phyloP scores from a whole-genome alignment of 1,140 invertebrate species.

The Pseudachorutes palmiensis region DNA sequence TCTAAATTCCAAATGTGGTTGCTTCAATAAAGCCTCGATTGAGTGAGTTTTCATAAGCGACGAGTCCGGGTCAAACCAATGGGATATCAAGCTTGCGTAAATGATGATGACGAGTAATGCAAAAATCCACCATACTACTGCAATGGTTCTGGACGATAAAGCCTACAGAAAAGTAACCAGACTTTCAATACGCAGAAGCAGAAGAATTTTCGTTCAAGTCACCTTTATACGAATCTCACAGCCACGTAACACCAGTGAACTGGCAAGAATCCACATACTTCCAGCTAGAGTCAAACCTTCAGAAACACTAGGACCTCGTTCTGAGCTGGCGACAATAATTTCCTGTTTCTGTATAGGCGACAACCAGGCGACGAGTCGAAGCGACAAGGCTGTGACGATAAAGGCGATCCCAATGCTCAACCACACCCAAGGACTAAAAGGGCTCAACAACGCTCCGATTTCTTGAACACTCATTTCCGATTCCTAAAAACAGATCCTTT shows the following conservation, averaged over 20 bases:
- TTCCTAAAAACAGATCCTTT: slow-evolving; percentile 8
- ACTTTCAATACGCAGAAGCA: not conserved
- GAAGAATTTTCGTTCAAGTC: not conserved
- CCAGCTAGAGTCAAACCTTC: slow-evolving; percentile 34
- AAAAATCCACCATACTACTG: slow-evolving; percentile 37
- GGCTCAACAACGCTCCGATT: slow-evolving; percentile 28
- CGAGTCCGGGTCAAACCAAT: slow-evolving; percentile 32
- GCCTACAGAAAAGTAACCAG: slow-evolving; percentile 17
- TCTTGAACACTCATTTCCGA: slow-evolving; percentile 9
- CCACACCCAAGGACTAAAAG: slow-evolving; percentile 38
- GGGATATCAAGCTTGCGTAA: slow-evolving; percentile 33
- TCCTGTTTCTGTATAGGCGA: slow-evolving; percentile 38
- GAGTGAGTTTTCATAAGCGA: not conserved
- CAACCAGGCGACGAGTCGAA: slow-evolving; percentile 35
- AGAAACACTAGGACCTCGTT: slow-evolving; percentile 21
- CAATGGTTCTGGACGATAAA: slow-evolving; percentile 33
- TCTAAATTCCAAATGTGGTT: slow-evolving; percentile 33
- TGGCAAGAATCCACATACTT: slow-evolving; percentile 35
- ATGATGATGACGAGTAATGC: slow-evolving; percentile 33
- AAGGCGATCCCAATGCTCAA: slow-evolving; percentile 35
- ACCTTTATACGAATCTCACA: slow-evolving; percentile 32
- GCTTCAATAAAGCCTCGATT: slow-evolving; percentile 28
- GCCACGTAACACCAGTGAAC: slow-evolving; percentile 34
- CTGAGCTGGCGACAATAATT: slow-evolving; percentile 34
- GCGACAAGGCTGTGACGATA: slow-evolving; percentile 33